Conservation (phyloP, 1,140 invertebrate genomes). For the Pseudobourletiella spinata region DNA sequence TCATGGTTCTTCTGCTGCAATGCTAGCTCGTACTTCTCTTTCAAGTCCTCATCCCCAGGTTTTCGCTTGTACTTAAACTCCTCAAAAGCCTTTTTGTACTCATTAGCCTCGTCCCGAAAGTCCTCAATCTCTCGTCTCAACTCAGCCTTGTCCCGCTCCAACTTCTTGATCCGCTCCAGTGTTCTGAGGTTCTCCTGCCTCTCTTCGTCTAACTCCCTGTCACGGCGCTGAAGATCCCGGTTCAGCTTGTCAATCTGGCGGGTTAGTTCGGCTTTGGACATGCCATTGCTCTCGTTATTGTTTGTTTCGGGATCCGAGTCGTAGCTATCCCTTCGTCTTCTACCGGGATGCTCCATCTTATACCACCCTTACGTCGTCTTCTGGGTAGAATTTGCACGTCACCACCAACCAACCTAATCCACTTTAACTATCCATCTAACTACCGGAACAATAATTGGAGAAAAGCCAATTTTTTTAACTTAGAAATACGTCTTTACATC, state of each 20-base stretch:
- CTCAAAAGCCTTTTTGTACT: constrained; percentile 28
- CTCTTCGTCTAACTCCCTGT: constrained; percentile 19
- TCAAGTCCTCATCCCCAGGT: constrained; percentile 24
- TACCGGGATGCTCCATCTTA: background rate
- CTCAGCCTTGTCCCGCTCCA: constrained; percentile 32
- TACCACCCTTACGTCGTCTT: no score
- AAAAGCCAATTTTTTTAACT: no score
- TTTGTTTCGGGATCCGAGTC: background rate
- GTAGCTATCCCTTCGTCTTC: constrained; percentile 1
- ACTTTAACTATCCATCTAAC: no score
- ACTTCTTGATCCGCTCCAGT: constrained; percentile 23
- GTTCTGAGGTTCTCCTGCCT: constrained; percentile 19
- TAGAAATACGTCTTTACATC: no score
- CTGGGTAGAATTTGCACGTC: no score
- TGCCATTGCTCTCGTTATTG: constrained; percentile 9
- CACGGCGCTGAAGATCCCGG: constrained; percentile 12
- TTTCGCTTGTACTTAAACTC: constrained; percentile 16
- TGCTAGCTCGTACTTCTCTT: constrained; percentile 28
- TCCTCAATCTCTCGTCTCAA: constrained; percentile 30
- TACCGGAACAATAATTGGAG: no score
- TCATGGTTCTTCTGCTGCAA: constrained; percentile 55
- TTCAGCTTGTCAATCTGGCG: constrained; percentile 13
- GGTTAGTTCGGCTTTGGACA: constrained; percentile 8
- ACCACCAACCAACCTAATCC: no score
- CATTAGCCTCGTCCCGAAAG: constrained; percentile 23